These are phyloP conservation scores for Urocitellus parryii DNA, from an alignment of 2,113 vertebrate genomes.

Conservation along the genomic window DNA sequence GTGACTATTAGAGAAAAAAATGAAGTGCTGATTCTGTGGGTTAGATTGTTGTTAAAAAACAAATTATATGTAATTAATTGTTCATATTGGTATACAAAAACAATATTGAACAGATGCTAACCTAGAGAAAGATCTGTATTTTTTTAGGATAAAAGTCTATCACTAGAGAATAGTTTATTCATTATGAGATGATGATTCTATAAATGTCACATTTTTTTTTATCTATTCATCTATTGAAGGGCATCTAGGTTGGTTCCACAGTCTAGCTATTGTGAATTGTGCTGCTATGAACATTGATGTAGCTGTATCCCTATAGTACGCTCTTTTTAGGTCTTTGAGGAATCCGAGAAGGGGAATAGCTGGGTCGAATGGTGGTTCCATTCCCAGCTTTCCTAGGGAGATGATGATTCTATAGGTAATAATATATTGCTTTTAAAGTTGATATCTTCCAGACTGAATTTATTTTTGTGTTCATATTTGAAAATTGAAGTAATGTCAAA, in stretches of 20 bases:
- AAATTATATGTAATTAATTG: conserved; percentile 37
- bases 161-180: conserved; percentile 40
- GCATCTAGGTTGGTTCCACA: no score
- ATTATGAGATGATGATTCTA: not conserved
- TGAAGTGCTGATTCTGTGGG: not conserved
- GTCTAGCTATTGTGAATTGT: no score
- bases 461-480: conserved; percentile 43
- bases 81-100: not conserved
- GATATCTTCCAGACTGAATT: not conserved
- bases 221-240: no score
- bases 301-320: no score
- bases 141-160: conserved; percentile 29
- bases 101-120: not conserved
- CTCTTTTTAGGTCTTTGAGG: no score
- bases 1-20: not conserved
- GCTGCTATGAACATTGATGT: no score
- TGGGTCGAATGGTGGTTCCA: no score
- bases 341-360: no score
- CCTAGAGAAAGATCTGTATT: conserved; percentile 12
- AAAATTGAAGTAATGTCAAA: conserved; percentile 38
- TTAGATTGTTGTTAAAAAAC: conserved; percentile 19
- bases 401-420: not conserved
- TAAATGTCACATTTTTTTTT: no score
- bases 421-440: conserved; percentile 41
- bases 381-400: not conserved